phyloP scores from a whole-genome alignment of 2,888 invertebrate species.

The Orgyia antiqua region DNA sequence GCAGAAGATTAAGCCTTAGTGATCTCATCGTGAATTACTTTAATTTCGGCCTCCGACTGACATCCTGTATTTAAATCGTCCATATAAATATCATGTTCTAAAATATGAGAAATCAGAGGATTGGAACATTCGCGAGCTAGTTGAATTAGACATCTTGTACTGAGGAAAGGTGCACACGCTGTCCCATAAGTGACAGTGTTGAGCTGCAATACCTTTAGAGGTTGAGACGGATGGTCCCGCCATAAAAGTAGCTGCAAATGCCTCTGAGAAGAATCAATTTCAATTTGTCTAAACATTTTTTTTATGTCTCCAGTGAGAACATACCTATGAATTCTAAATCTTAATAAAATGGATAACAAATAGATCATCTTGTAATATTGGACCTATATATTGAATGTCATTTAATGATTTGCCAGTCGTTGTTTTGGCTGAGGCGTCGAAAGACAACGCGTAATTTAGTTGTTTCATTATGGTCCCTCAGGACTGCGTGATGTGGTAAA shows the following conservation, averaged over 20 bases:
- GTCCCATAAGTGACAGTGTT: slow-evolving; percentile 6
- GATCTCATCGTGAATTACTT: slow-evolving; percentile 5
- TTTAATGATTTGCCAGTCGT: slow-evolving; percentile 13
- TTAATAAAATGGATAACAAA: slow-evolving; percentile 14
- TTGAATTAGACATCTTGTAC: slow-evolving; percentile 15
- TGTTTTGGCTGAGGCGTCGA: slow-evolving; percentile 4
- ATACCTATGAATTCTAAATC: slow-evolving; percentile 12
- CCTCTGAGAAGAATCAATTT: slow-evolving; percentile 8
- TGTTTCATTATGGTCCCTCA: slow-evolving; percentile 10
- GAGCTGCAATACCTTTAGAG: slow-evolving; percentile 4
- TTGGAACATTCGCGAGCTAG: slow-evolving; percentile 15
- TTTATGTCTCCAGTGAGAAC: slow-evolving; percentile 12
- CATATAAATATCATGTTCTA: slow-evolving; percentile 14
- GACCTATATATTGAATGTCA: slow-evolving; percentile 13
- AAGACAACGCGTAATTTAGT: slow-evolving; percentile 13
- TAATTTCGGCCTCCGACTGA: slow-evolving; percentile 4
- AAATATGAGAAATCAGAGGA: slow-evolving; percentile 2
- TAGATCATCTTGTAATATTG: slow-evolving; percentile 16
- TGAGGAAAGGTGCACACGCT: slow-evolving; percentile 6
- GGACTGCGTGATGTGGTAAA: slow-evolving; percentile 17
- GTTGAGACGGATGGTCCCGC: slow-evolving; percentile 10
- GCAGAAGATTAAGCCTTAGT: slow-evolving; percentile 6
- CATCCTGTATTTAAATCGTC: slow-evolving; percentile 23
- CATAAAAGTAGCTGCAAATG: slow-evolving; percentile 18
- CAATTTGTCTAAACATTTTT: slow-evolving; percentile 13